These are phyloP conservation scores for Cydia strobilella DNA, from an alignment of 1,140 invertebrate genomes.

Conservation along the genomic window DNA sequence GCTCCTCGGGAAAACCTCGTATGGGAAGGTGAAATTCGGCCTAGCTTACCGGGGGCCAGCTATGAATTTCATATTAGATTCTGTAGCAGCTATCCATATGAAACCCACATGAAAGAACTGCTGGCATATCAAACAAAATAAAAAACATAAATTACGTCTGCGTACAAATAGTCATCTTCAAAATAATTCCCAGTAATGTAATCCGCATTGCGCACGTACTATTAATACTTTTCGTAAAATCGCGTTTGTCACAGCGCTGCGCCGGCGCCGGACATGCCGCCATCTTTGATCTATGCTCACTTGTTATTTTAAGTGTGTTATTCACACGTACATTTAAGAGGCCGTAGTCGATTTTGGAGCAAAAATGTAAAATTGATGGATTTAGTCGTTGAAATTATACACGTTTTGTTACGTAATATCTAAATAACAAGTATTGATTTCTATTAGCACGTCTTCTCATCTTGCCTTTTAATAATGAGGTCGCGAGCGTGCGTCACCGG, in stretches of 20 bases:
- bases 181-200: constrained; percentile 21
- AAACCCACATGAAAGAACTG: neutral
- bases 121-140: neutral
- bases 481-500: no score
- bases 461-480: no score
- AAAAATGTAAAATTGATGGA: no score
- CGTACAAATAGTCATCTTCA: constrained; percentile 7
- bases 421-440: no score
- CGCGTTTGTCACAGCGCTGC: constrained; percentile 22
- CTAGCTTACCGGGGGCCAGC: no score
- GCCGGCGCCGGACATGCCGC: constrained; percentile 25
- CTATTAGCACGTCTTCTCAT: no score
- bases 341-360: no score
- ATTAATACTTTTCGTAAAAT: constrained; percentile 29
- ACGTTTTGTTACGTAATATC: no score
- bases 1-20: no score
- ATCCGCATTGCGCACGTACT: constrained; percentile 11
- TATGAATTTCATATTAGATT: neutral
- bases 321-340: constrained; percentile 25
- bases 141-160: neutral
- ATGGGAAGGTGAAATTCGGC: no score
- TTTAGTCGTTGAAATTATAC: no score
- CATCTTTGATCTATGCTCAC: constrained; percentile 31
- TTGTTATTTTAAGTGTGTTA: constrained; percentile 32
- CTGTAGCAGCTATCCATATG: neutral